Evolutionary conservation across 2,797 vertebrate genomes (phyloP).

Genomic region (Phrynocephalus vlangalii): DNA sequence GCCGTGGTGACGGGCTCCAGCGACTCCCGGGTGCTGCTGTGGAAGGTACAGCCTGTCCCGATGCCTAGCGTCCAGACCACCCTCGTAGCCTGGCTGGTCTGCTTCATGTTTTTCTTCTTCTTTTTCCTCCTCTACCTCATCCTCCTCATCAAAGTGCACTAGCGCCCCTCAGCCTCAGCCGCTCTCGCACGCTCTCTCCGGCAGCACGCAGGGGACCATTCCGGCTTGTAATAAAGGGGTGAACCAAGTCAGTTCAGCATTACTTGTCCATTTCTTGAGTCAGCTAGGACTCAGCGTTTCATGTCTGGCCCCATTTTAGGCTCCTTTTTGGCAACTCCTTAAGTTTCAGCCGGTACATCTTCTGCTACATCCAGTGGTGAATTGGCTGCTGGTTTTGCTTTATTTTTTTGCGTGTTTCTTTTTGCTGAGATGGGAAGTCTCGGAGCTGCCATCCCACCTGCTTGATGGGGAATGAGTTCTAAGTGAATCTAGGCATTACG

Average conservation of each 20-base stretch:
- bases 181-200: neutral
- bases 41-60: constrained; percentile 81
- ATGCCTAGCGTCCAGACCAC: neutral
- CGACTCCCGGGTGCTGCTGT: constrained; percentile 89
- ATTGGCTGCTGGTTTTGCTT: too few relatives aligned
- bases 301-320: too few relatives aligned
- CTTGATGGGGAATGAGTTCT: neutral
- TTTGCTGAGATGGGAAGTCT: neutral
- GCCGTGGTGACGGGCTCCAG: constrained; percentile 88
- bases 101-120: constrained; percentile 10
- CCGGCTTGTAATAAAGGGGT: constrained; percentile 25
- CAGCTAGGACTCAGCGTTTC: neutral
- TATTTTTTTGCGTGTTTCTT: too few relatives aligned
- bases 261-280: constrained; percentile 19
- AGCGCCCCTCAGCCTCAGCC: neutral
- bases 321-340: neutral
- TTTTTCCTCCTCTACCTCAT: constrained; percentile 16
- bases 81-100: neutral
- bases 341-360: too few relatives aligned
- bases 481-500: neutral
- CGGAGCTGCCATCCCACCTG: neutral
- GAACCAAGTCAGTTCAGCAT: neutral
- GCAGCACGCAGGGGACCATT: neutral
- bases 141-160: neutral
- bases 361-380: too few relatives aligned